Evolutionary conservation across 2,797 vertebrate genomes (phyloP), one percentile per base, ranked within the genome.

Genomic region (Harpagifer antarcticus): DNA sequence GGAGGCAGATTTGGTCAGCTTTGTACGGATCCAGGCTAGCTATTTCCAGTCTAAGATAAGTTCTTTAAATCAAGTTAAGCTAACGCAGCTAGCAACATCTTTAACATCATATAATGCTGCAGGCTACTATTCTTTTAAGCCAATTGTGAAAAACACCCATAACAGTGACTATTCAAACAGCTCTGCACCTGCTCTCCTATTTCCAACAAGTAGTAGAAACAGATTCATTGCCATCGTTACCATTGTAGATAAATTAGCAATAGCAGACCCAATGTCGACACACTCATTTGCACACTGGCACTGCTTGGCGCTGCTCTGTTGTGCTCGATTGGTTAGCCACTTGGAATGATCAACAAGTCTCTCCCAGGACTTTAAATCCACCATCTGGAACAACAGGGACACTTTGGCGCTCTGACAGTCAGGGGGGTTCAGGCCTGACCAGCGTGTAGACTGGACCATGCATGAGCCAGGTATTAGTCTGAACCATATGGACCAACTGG

Each of bases 381-480:
- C 83, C 79, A 84, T 88, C 82, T 88, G 86, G 86, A 79, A 12
- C 13, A 72, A 53, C 31, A 2, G 56, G 50, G 31, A 48, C 19
- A 44, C 31, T 68, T 62, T 74, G 55, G 64, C 76, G 58, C 9
- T 56, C 68, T 50, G 70, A 83, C 68, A 75, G 17, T 74, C 63
- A 42, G 27, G 14, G 47, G 43, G 15, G 17, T 59, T 82, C 61
- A 42, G 58, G 67, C 56, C 65, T 67, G 54, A 66, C 10, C 64
- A 15, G 16, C 40, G 19, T 44, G 47, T 56, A 64, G 58, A 50
- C 75, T 5, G 65, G 55, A 54, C 68, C 61, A 3, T 23, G 15
- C 17, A 62, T n/a, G 43, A 68, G 55, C 72, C 68, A 77, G 69
- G 76, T 68, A 83, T 84, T 85, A 75, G 60, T 43, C 69, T 40